phyloP scores from a whole-genome alignment of 2,113 vertebrate genomes.

The Serilophus lunatus region DNA sequence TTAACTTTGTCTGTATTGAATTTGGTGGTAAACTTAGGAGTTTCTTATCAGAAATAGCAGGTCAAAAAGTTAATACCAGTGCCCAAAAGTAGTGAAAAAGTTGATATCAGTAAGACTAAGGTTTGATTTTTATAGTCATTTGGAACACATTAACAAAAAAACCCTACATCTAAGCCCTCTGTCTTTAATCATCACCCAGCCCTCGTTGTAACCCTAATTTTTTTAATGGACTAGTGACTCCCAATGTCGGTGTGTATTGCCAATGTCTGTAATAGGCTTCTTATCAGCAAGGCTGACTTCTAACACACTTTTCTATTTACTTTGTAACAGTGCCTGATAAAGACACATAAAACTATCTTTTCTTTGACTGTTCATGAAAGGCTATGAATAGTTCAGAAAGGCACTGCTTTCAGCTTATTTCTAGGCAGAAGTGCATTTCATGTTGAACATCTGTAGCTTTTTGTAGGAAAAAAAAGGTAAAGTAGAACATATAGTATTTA shows the following conservation, averaged over 20 bases:
- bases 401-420: not conserved
- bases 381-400: not conserved
- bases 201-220: not conserved
- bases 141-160: not conserved
- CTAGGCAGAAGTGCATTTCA: not conserved
- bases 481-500: not conserved
- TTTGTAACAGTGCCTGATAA: not conserved
- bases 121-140: not conserved
- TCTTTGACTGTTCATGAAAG: not conserved
- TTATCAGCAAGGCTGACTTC: not conserved
- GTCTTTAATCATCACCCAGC: not conserved
- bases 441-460: not conserved
- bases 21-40: not conserved
- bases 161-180: rapidly evolving
- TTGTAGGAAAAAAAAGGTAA: not conserved
- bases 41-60: not conserved
- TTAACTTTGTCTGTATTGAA: not conserved
- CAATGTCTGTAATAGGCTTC: not conserved
- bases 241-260: not conserved
- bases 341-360: not conserved
- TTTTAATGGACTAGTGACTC: not conserved
- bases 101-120: not conserved
- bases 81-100: not conserved
- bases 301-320: not conserved
- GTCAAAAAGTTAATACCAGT: not conserved